phyloP scores from a whole-genome alignment of 2,797 vertebrate genomes.

The Thaleichthys pacificus region DNA sequence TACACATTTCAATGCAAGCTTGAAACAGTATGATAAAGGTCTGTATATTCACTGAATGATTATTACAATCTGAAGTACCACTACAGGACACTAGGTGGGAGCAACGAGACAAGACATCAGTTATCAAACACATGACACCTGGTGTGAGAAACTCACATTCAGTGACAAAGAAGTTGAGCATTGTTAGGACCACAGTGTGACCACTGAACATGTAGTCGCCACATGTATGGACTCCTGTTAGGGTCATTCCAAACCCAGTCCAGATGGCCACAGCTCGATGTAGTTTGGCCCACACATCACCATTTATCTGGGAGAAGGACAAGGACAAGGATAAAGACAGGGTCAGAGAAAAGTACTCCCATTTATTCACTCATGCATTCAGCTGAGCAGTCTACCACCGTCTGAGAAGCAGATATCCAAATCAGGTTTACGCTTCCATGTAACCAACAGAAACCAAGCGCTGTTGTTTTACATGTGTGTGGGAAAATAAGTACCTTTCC shows the following conservation, averaged over 20 bases:
- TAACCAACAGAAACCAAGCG: too few species aligned
- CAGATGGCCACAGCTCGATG: slow-evolving; percentile 94
- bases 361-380: not conserved
- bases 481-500: slow-evolving; percentile 84
- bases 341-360: not conserved
- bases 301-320: slow-evolving; percentile 80
- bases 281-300: slow-evolving; percentile 94
- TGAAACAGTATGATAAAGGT: too few species aligned
- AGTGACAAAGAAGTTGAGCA: slow-evolving; percentile 99
- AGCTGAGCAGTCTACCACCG: not conserved
- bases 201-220: slow-evolving; percentile 99
- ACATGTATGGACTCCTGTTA: slow-evolving; percentile 96
- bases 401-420: not conserved
- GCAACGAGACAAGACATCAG: slow-evolving; percentile 24
- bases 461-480: not conserved
- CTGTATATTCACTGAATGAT: not conserved
- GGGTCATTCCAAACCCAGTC: slow-evolving; percentile 98
- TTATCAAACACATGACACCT: not conserved
- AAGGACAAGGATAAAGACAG: too few species aligned
- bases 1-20: too few species aligned
- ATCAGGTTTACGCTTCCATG: too few species aligned
- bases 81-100: slow-evolving; percentile 46
- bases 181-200: slow-evolving; percentile 95
- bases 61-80: slow-evolving; percentile 36
- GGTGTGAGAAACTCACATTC: slow-evolving; percentile 85